A percentile compares a stretch with the other conserved stretches of the same genome.
Evolutionary conservation across 2,797 vertebrate species (phyloP).

Genomic region (Pseudochaenichthys georgianus): DNA sequence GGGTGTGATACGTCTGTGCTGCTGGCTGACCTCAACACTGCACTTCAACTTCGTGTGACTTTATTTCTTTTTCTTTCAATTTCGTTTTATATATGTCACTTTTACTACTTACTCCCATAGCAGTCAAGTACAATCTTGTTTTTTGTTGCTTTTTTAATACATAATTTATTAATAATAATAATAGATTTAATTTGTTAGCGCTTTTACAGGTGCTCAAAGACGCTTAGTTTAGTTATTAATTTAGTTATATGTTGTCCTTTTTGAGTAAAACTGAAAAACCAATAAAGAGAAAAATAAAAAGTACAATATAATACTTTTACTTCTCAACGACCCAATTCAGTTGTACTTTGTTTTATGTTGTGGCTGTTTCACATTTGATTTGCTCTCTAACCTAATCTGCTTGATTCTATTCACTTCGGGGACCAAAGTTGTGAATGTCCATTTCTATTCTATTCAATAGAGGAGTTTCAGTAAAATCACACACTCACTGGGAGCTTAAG

Average conservation of each 20-base stretch:
- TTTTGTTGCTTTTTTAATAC: no score
- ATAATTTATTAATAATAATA: no score
- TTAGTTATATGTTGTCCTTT: no score
- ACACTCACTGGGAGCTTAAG: slow-evolving; percentile 1
- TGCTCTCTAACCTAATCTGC: slow-evolving; percentile 9
- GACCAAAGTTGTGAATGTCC: slow-evolving; percentile 19
- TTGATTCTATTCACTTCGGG: slow-evolving; percentile 24
- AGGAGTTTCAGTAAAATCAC: slow-evolving; percentile 9
- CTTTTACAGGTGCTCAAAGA: no score
- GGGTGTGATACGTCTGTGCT: slow-evolving; percentile 44
- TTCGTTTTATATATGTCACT: background rate
- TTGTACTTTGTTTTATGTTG: slow-evolving; percentile 17
- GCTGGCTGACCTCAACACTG: slow-evolving; percentile 53
- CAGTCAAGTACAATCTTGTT: background rate
- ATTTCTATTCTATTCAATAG: slow-evolving; percentile 18
- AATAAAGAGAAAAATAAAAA: background rate
- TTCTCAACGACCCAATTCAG: background rate
- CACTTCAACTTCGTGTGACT: slow-evolving; percentile 4
- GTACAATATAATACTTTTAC: background rate
- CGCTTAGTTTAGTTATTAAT: no score
- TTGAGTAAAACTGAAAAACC: no score
- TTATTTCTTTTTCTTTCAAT: background rate
- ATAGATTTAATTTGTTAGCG: no score
- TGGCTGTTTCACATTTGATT: slow-evolving; percentile 11
- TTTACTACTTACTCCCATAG: background rate